A percentile compares a stretch with the other conserved stretches of the same genome.
Conservation (phyloP, 2,888 invertebrate species). For the Tachystola acroxantha region DNA sequence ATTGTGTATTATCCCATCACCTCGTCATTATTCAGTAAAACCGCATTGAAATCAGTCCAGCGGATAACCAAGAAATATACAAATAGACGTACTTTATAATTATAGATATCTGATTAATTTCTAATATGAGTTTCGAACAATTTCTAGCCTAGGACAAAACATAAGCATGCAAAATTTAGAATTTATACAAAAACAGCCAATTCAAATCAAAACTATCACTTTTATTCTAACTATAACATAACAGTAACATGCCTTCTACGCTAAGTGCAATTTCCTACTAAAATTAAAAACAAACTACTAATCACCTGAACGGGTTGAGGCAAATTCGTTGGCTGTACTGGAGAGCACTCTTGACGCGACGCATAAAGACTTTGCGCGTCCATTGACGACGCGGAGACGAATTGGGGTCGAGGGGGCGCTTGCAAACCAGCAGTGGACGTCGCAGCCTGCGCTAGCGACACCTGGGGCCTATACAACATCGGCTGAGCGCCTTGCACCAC, state of each 20-base stretch:
- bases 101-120: no score
- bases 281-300: slow-evolving; percentile 11
- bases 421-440: slow-evolving; percentile 29
- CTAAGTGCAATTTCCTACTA: slow-evolving; percentile 7
- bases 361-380: slow-evolving; percentile 39
- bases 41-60: no score
- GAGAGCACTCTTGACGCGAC: slow-evolving; percentile 46
- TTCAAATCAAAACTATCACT: background rate
- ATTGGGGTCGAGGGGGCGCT: slow-evolving; percentile 28
- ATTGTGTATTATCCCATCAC: no score
- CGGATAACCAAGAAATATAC: no score
- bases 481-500: slow-evolving; percentile 47
- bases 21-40: no score
- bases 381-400: slow-evolving; percentile 32
- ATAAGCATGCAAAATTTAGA: slow-evolving; percentile 9
- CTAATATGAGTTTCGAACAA: no score
- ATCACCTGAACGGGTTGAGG: slow-evolving; percentile 36
- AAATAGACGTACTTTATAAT: no score
- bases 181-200: slow-evolving; percentile 5
- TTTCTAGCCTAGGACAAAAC: background rate
- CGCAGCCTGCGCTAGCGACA: slow-evolving; percentile 35
- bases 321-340: slow-evolving; percentile 14
- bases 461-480: slow-evolving; percentile 47
- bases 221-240: background rate
- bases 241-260: slow-evolving; percentile 4